Evolutionary conservation across 2,797 vertebrate species (phyloP).

Genomic region (Eulemur albifrons): DNA sequence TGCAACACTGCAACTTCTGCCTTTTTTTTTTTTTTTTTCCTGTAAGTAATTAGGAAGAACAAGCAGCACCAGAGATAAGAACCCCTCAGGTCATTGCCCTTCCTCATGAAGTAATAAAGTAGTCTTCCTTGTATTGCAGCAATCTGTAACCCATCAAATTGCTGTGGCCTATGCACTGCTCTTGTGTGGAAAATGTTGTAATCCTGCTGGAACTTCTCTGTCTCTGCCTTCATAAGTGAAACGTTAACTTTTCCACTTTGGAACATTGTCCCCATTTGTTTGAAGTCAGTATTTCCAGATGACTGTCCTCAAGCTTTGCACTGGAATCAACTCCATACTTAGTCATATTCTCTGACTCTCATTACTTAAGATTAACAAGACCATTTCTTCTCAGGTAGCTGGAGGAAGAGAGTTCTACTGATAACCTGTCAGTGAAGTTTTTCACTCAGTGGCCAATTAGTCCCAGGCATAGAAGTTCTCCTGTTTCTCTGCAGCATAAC

Average conservation of each 20-base stretch:
- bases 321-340: not conserved
- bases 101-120: not conserved
- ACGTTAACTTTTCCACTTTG: not conserved
- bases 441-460: slow-evolving; percentile 70
- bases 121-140: no score
- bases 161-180: not conserved
- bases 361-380: not conserved
- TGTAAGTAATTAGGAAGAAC: not conserved
- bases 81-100: no score
- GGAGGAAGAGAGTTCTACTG: slow-evolving; percentile 61
- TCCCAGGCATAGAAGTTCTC: slow-evolving; percentile 66
- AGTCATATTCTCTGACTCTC: not conserved
- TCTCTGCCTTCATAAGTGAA: not conserved
- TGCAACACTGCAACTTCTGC: not conserved
- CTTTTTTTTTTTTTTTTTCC: not conserved
- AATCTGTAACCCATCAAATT: not conserved
- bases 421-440: slow-evolving; percentile 70
- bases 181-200: not conserved
- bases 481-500: slow-evolving; percentile 64
- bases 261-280: not conserved
- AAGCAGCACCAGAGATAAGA: not conserved
- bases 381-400: slow-evolving; percentile 73
- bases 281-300: not conserved
- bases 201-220: not conserved
- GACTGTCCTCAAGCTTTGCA: not conserved